Evolutionary conservation across 2,113 vertebrate genomes (phyloP).

Genomic region (Abramis brama): DNA sequence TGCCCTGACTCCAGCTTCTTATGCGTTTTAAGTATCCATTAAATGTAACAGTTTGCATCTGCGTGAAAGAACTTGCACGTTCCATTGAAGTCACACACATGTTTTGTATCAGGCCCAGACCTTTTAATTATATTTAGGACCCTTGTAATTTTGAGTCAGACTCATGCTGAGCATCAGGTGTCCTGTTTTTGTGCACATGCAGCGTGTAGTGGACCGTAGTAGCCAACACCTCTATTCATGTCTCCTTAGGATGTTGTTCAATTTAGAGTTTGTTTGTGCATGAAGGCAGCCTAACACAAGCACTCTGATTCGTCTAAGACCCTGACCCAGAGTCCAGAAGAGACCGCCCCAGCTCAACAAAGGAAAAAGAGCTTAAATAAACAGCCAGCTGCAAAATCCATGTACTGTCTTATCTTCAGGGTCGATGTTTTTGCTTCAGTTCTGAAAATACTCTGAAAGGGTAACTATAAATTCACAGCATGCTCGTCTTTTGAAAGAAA

Average conservation of each 20-base stretch:
- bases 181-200: neutral
- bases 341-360: neutral
- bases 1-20: neutral
- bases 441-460: constrained; percentile 24
- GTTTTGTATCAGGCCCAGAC: neutral
- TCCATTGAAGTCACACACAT: constrained; percentile 9
- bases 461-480: constrained; percentile 19
- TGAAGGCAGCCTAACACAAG: neutral
- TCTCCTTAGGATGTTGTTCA: constrained; percentile 34
- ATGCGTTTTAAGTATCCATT: neutral
- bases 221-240: constrained; percentile 22
- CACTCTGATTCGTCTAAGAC: neutral
- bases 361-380: constrained; percentile 29
- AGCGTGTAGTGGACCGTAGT: constrained; percentile 35
- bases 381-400: constrained; percentile 36
- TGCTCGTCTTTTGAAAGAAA: constrained; percentile 33
- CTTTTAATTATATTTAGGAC: constrained; percentile 1
- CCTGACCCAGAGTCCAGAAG: neutral
- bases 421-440: constrained; percentile 32
- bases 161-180: constrained; percentile 16
- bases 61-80: constrained; percentile 21
- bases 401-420: neutral
- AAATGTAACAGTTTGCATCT: constrained; percentile 29
- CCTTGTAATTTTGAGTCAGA: neutral
- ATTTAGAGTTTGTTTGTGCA: neutral